Conservation (phyloP, 2,113 vertebrate species). For the Parotia lawesii region DNA sequence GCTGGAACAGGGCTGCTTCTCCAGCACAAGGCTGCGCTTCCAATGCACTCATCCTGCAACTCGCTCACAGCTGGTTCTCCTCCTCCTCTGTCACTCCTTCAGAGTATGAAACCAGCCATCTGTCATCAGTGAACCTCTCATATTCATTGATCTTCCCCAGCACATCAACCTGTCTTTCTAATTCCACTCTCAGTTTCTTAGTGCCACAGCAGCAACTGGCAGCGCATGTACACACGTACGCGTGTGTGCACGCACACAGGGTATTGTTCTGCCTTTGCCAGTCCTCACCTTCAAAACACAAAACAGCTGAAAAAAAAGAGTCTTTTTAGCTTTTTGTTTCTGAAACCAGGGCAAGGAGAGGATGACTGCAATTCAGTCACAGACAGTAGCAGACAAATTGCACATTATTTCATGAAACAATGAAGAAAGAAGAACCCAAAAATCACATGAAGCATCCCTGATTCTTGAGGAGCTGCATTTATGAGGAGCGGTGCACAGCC, state of each 20-base stretch:
- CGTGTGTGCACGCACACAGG: background rate
- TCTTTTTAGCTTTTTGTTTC: background rate
- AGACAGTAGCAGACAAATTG: background rate
- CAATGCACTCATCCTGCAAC: slow-evolving; percentile 49
- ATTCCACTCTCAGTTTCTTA: slow-evolving; percentile 17
- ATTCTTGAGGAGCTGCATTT: background rate
- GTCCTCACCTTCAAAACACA: background rate
- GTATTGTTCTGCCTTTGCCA: background rate
- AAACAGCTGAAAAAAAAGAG: background rate
- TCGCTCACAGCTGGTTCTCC: slow-evolving; percentile 64
- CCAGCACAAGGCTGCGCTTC: background rate
- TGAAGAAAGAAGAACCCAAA: background rate
- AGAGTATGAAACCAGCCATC: slow-evolving; percentile 57
- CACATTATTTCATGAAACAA: background rate
- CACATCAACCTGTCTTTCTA: slow-evolving; percentile 14
- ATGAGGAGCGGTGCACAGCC: background rate
- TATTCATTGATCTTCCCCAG: slow-evolving; percentile 63
- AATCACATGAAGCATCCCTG: background rate
- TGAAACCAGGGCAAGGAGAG: background rate
- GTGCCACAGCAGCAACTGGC: background rate
- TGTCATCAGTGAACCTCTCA: slow-evolving; percentile 58
- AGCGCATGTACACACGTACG: rapidly evolving
- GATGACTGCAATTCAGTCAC: background rate
- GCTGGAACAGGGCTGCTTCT: slow-evolving; percentile 21
- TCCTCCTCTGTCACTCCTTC: slow-evolving; percentile 63